phyloP scores from a whole-genome alignment of 2,797 vertebrate species.

The Ficedula albicollis region DNA sequence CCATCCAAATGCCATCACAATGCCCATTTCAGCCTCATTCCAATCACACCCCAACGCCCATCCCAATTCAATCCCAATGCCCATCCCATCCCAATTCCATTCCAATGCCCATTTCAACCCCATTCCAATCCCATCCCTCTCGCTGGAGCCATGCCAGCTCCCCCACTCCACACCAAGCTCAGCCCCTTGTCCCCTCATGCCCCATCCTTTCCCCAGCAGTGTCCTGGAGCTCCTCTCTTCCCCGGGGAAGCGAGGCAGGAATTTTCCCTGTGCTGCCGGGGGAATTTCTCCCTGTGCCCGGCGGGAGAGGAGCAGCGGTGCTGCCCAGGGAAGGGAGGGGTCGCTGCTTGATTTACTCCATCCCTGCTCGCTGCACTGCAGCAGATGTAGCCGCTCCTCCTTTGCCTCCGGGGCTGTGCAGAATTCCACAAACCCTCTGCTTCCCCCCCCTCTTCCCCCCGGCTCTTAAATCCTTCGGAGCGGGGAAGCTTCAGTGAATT shows the following conservation, averaged over 20 bases:
- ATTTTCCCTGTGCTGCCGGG: not conserved
- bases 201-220: not conserved
- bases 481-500: not conserved
- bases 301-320: not conserved
- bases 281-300: not conserved
- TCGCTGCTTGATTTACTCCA: not conserved
- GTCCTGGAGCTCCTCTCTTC: rapidly evolving
- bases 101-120: too few relatives aligned
- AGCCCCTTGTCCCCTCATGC: rapidly evolving
- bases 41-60: too few relatives aligned
- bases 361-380: not conserved
- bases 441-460: rapidly evolving
- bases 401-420: not conserved
- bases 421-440: not conserved
- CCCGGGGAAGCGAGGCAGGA: rapidly evolving
- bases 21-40: too few relatives aligned
- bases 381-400: not conserved
- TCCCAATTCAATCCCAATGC: too few relatives aligned
- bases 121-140: too few relatives aligned
- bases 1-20: too few relatives aligned
- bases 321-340: not conserved
- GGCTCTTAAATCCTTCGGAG: not conserved
- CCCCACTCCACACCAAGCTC: rapidly evolving
- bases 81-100: too few relatives aligned
- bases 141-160: rapidly evolving